These are phyloP conservation scores for Phengaris alcon DNA, from an alignment of 2,888 invertebrate species.

Conservation along the genomic window DNA sequence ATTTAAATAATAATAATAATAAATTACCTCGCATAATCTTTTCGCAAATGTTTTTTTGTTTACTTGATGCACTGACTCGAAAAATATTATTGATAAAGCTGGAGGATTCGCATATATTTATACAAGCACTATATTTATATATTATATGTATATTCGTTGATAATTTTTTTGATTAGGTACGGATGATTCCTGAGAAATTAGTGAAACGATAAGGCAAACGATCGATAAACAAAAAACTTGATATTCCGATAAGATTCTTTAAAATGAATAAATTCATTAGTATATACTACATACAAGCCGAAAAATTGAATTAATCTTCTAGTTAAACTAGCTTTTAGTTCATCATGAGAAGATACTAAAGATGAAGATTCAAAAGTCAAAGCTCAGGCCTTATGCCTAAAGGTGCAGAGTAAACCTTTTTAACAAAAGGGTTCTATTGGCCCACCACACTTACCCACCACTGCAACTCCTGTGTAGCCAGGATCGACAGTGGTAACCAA, in stretches of 20 bases:
- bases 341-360: too few species aligned
- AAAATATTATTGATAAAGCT: background rate
- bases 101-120: conserved; percentile 15
- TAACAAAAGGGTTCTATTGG: too few species aligned
- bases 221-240: conserved; percentile 32
- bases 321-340: too few species aligned
- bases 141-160: conserved; percentile 20
- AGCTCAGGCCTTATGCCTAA: too few species aligned
- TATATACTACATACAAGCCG: too few species aligned
- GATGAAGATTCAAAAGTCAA: too few species aligned
- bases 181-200: conserved; percentile 28
- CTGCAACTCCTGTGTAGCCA: too few species aligned
- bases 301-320: too few species aligned
- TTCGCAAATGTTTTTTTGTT: background rate
- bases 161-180: conserved; percentile 16
- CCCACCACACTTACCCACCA: too few species aligned
- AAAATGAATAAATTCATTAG: background rate
- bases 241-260: conserved; percentile 30
- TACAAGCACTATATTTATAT: conserved; percentile 6
- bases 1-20: background rate
- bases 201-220: conserved; percentile 28
- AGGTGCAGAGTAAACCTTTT: too few species aligned
- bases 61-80: background rate
- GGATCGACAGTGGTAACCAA: too few species aligned
- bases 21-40: conserved; percentile 24